Evolutionary conservation across 2,888 invertebrate species (phyloP).

Genomic region (Melanostoma mellinum): DNA sequence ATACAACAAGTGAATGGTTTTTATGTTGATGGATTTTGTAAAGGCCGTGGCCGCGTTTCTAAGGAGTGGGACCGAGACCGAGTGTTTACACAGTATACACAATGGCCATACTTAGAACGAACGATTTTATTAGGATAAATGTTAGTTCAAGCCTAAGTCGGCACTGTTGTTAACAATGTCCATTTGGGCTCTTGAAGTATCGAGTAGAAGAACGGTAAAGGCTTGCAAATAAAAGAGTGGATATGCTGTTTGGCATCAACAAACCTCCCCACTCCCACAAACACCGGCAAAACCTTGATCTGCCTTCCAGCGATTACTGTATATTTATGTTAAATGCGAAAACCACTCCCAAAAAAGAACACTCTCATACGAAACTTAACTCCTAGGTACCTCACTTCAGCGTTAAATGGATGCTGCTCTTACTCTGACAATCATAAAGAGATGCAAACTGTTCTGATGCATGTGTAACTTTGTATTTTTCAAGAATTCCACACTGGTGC

Average conservation of each 20-base stretch:
- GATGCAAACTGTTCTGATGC: constrained; percentile 38
- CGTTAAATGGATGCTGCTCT: background rate
- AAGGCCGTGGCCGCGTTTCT: constrained; percentile 71
- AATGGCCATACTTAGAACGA: constrained; percentile 19
- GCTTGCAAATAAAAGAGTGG: constrained; percentile 44
- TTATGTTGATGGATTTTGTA: constrained; percentile 45
- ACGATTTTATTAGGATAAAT: constrained; percentile 36
- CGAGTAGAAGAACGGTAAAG: constrained; percentile 49
- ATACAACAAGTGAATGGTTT: constrained; percentile 63
- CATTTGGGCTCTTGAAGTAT: constrained; percentile 43
- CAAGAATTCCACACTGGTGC: constrained; percentile 51
- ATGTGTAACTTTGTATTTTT: constrained; percentile 26
- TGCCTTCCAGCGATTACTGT: constrained; percentile 46
- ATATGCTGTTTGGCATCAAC: constrained; percentile 39
- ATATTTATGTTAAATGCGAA: constrained; percentile 37
- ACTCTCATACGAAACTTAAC: constrained; percentile 44
- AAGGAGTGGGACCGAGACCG: constrained; percentile 65
- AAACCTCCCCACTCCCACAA: constrained; percentile 56
- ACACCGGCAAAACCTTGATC: constrained; percentile 57
- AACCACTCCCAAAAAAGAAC: constrained; percentile 57
- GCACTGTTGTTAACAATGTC: constrained; percentile 31
- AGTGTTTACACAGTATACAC: background rate
- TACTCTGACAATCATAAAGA: background rate
- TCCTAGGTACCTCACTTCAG: constrained; percentile 2
- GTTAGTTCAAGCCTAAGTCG: constrained; percentile 35